These are phyloP conservation scores for Rhinogobio ventralis DNA, from an alignment of 2,797 vertebrate species.

Conservation along the genomic window DNA sequence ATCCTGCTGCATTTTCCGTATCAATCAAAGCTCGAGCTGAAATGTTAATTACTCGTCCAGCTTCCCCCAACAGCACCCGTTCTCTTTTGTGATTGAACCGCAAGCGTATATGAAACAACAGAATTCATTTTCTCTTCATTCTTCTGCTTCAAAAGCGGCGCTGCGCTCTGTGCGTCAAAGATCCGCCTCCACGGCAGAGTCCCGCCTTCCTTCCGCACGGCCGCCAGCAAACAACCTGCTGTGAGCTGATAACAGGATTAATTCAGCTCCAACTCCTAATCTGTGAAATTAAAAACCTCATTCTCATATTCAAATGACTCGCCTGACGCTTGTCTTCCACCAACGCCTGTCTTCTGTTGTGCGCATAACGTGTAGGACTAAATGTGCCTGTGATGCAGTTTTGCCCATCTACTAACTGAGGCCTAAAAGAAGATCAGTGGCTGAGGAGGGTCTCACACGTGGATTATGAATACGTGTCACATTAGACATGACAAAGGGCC, in stretches of 20 bases:
- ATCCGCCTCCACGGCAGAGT: slow-evolving; percentile 3
- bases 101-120: slow-evolving; percentile 84
- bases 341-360: slow-evolving; percentile 59
- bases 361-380: neutral
- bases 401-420: neutral
- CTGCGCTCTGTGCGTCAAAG: slow-evolving; percentile 72
- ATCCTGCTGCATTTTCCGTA: neutral
- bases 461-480: neutral
- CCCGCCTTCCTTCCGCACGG: slow-evolving; percentile 77
- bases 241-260: slow-evolving; percentile 99
- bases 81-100: slow-evolving; percentile 60
- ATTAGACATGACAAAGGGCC: neutral
- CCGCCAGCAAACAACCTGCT: slow-evolving; percentile 79
- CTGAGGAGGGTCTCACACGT: neutral
- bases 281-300: slow-evolving; percentile 94
- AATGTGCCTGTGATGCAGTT: neutral
- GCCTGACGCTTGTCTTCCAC: slow-evolving; percentile 81
- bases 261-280: slow-evolving; percentile 93
- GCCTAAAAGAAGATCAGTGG: neutral
- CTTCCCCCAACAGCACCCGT: slow-evolving; percentile 3
- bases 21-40: slow-evolving; percentile 10
- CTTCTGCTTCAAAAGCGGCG: slow-evolving; percentile 87
- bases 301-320: slow-evolving; percentile 93
- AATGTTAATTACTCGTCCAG: slow-evolving; percentile 9
- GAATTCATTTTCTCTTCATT: slow-evolving; percentile 86